These are phyloP conservation scores for Danionella dracula DNA, from an alignment of 2,797 vertebrate genomes.

Conservation along the genomic window DNA sequence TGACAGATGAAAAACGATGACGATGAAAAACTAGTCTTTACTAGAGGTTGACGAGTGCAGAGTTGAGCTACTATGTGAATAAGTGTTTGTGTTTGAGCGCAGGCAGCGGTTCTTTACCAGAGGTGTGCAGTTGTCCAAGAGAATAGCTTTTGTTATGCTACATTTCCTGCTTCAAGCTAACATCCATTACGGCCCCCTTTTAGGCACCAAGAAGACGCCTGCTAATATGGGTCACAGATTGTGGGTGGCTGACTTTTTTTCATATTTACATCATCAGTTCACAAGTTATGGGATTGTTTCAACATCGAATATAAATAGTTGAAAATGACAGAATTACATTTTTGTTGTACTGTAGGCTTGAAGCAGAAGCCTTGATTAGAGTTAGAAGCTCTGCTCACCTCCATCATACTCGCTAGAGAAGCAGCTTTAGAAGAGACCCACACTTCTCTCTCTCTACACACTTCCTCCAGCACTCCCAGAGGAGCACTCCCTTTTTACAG, in stretches of 20 bases:
- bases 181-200: conserved; percentile 11
- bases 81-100: neutral
- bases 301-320: too few relatives aligned
- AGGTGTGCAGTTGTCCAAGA: neutral
- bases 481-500: too few relatives aligned
- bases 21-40: conserved; percentile 19
- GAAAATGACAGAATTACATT: too few relatives aligned
- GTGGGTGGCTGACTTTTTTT: neutral
- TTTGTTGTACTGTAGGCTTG: too few relatives aligned
- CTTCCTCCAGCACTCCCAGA: too few relatives aligned
- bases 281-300: neutral
- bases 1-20: conserved; percentile 44
- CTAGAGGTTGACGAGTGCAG: neutral
- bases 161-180: conserved; percentile 4
- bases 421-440: too few relatives aligned
- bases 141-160: neutral
- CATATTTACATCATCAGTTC: conserved; percentile 1
- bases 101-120: neutral
- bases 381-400: too few relatives aligned
- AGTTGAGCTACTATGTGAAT: neutral
- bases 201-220: neutral
- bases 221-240: conserved; percentile 6
- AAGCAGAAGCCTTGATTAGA: too few relatives aligned
- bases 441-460: too few relatives aligned
- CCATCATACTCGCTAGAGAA: too few relatives aligned